Evolutionary conservation across 1,140 invertebrate genomes (phyloP), one percentile per base, ranked within the genome.

Genomic region (Matsumurasca onukii): DNA sequence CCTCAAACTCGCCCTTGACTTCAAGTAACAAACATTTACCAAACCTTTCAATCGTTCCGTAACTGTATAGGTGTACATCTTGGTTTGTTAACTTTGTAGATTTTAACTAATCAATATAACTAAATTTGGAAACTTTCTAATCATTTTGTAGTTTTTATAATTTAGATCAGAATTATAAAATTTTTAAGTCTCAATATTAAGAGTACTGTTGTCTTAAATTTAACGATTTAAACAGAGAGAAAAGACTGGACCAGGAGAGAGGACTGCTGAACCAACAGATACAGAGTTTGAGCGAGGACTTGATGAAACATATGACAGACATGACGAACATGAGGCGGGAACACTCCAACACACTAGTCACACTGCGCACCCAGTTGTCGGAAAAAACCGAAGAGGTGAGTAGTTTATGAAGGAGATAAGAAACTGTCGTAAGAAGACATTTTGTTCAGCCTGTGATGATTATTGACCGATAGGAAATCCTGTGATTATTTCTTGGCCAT

Each of bases 191-290:
- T 17, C 17, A 39, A 17, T 39, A 5, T 39, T 39, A 39, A 39
- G 5, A 9, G 34, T 39, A 9, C 5, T 39, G 34, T 39, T 39
- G 5, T 5, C 17, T 39, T 5, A 39, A 39, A 5, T 9, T 39
- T 39, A 39, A n/a, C n/a, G n/a, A n/a, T n/a, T n/a, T n/a, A n/a
- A 39, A 3, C 51, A 84, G 83, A 73, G 91, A 94, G 79, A 90
- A 90, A 75, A 82, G 90, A n/a, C 80, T 95, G 52, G 89, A 94
- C 72, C 89, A 92, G 78, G 93, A 96, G 79, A 85, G 86, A 70
- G 78, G 81, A 13, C 82, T 94, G 64, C 76, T 94, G 24, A 84
- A 86, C 70, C 88, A 90, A 72, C 91, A 95, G 82, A 88, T 94
- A 70, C 82, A 87, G 70, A 82, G 86, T 69, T 79, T 97, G 9